Evolutionary conservation across 2,113 vertebrate species (phyloP), one percentile per base, ranked within the genome.

Genomic region (Brachypodius melanocephalos): DNA sequence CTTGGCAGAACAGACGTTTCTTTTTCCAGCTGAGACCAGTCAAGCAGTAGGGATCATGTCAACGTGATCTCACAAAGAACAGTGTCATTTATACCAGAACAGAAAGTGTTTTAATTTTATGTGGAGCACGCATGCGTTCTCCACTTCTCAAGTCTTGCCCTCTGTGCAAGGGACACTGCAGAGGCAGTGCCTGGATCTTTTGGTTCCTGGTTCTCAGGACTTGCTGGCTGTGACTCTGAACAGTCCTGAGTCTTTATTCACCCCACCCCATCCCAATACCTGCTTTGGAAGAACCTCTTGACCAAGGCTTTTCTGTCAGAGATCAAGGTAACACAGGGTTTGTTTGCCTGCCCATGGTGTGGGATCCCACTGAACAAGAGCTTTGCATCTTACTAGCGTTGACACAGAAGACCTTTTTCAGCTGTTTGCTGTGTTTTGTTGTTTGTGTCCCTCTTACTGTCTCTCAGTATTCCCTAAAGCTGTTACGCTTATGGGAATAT

Each of bases 81-180:
- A 15, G 57, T 7, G 22, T n/a, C 8, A 5, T 58, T 69, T 74
- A 58, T 24, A 25, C 25, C 16, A 38, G 42, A 36, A 80, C 31
- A 86, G 18, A 89, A 76, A 55, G 12, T 28, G 17, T 5, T 2
- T 3, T 55, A 26, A 59, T 43, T 79, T 65, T 36, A 40, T 10
- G 8, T 43, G 54, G 31, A 38, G 28, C 28, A 52, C 0, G 0
- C 18, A 38, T 13, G 32, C 0, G 0, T 2, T 1, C 17, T 81
- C 36, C 29, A 13, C 26, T 75, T 78, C 38, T 54, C 20, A 45
- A 66, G 20, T n/a, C 38, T 71, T 87, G 25, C 15, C 29, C 19
- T 5, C 34, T 26, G 24, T 73, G 49, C 25, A 32, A 58, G 22
- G 34, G 63, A 36, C 32, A 20, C 12, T 38, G 31, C 46, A 87